Evolutionary conservation across 2,797 vertebrate genomes (phyloP).

Genomic region (Hypotaenidia okinawae): DNA sequence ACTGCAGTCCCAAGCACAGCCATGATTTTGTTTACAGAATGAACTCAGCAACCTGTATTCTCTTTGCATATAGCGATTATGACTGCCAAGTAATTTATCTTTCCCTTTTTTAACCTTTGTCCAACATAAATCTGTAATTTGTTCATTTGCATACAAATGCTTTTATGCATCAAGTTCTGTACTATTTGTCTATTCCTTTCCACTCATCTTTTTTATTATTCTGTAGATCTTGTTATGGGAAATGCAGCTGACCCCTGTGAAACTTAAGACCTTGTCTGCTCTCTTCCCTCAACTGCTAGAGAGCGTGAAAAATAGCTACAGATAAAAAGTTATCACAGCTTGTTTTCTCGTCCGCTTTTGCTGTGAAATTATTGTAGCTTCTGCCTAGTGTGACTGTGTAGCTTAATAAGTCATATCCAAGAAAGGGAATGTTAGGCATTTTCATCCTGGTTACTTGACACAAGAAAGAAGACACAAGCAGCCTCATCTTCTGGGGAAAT

Average conservation of each 20-base stretch:
- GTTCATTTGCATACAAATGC: not conserved
- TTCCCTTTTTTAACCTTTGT: not conserved
- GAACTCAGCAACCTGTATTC: not conserved
- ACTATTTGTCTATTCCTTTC: not conserved
- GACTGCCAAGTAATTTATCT: not conserved
- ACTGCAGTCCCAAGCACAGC: not conserved
- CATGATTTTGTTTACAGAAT: not conserved
- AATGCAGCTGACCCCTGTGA: not conserved
- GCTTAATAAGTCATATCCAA: not conserved
- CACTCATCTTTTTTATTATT: not conserved
- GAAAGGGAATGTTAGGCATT: not conserved
- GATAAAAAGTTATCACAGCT: not conserved
- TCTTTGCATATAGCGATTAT: not conserved
- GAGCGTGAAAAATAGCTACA: not conserved
- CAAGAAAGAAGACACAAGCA: not conserved
- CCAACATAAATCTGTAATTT: not conserved
- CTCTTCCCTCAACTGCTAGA: not conserved
- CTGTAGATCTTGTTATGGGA: not conserved
- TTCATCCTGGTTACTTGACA: not conserved
- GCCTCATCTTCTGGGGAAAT: not conserved
- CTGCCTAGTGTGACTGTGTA: not conserved
- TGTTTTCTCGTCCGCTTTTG: not conserved
- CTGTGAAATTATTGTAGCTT: not conserved
- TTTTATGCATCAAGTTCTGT: not conserved
- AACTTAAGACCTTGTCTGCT: not conserved